Evolutionary conservation across 2,113 vertebrate genomes (phyloP).

Genomic region (Hippocampus abdominalis): DNA sequence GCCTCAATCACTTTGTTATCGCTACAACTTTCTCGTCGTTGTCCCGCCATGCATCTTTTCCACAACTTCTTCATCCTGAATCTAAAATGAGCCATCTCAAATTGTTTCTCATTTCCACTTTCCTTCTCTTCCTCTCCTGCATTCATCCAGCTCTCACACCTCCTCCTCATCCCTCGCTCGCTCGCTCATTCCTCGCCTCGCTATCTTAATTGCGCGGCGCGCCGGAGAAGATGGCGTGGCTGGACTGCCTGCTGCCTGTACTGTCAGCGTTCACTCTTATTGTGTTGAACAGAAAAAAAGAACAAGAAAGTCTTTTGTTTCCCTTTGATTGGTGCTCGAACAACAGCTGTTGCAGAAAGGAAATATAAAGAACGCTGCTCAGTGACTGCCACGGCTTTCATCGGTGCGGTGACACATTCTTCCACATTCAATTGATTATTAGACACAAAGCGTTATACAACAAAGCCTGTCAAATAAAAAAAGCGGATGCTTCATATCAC

Average conservation of each 20-base stretch:
- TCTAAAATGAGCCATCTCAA: neutral
- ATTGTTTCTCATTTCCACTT: neutral
- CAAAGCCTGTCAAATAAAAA: neutral
- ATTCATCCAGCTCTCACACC: neutral
- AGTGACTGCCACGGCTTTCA: neutral
- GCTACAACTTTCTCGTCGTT: conserved; percentile 8
- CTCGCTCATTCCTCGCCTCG: neutral
- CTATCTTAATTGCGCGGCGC: neutral
- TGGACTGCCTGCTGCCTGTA: neutral
- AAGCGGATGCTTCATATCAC: neutral
- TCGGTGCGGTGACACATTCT: neutral
- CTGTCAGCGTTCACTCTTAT: neutral
- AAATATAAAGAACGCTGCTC: neutral
- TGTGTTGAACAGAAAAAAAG: neutral
- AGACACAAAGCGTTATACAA: neutral
- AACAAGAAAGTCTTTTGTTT: neutral
- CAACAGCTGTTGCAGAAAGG: neutral
- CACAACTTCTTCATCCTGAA: neutral
- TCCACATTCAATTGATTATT: neutral
- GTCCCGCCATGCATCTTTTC: neutral
- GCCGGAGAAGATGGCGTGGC: conserved; percentile 1
- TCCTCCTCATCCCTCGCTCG: too few relatives aligned
- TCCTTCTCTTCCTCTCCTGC: neutral
- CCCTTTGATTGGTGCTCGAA: neutral
- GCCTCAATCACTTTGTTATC: conserved; percentile 35